Evolutionary conservation across 2,888 invertebrate genomes (phyloP).

Genomic region (Cheilosia impressa): DNA sequence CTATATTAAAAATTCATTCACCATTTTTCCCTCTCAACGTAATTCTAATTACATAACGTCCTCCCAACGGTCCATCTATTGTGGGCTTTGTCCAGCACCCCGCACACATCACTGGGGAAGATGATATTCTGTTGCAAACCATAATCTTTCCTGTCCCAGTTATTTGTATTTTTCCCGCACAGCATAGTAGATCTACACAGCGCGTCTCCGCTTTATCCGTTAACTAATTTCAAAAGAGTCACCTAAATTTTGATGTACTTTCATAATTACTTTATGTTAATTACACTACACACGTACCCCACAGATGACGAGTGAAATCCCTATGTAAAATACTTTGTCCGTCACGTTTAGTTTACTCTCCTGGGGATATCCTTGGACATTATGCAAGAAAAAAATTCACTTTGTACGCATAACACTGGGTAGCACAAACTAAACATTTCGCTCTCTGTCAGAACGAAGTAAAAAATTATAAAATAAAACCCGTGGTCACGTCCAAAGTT

Average conservation of each 20-base stretch:
- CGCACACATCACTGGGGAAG: too few species aligned
- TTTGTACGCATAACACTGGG: conserved; percentile 30
- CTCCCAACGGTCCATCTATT: background rate
- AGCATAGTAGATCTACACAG: background rate
- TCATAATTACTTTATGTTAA: conserved; percentile 73
- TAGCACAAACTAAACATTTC: conserved; percentile 38
- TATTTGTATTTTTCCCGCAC: too few species aligned
- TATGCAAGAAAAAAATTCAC: conserved; percentile 32
- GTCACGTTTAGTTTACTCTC: conserved; percentile 32
- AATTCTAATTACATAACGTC: background rate
- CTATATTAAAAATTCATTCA: background rate
- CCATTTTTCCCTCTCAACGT: background rate
- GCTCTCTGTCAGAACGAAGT: background rate
- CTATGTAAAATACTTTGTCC: conserved; percentile 51
- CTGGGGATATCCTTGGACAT: conserved; percentile 45
- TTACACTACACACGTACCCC: background rate
- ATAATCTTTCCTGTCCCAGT: too few species aligned
- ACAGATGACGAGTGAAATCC: conserved; percentile 14
- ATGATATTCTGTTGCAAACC: too few species aligned
- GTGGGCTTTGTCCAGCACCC: too few species aligned
- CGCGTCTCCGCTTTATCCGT: background rate
- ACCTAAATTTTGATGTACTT: conserved; percentile 49
- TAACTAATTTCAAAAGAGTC: conserved; percentile 32
- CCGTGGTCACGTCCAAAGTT: conserved; percentile 64
- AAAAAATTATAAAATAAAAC: conserved; percentile 13